These are phyloP conservation scores for Leptopilina drosophilae DNA, from an alignment of 2,888 invertebrate species.

Conservation along the genomic window DNA sequence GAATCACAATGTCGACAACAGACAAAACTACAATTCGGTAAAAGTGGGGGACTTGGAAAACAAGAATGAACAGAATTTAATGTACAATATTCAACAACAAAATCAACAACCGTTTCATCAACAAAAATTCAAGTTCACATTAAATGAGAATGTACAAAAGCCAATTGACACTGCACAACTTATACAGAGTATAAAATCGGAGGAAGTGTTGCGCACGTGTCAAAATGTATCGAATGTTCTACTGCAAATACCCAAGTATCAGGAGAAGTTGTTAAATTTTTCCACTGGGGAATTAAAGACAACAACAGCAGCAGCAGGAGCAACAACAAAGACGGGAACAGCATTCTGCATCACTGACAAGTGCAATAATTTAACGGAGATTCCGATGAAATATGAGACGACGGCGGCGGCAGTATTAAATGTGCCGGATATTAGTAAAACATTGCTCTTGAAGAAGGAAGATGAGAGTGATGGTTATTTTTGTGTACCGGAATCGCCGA, in stretches of 20 bases:
- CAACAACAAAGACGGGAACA: conserved; percentile 34
- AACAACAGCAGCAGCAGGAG: too few species aligned
- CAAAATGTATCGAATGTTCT: conserved; percentile 74
- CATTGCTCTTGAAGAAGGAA: conserved; percentile 67
- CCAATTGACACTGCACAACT: conserved; percentile 65
- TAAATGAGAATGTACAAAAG: conserved; percentile 65
- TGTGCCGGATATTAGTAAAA: conserved; percentile 74
- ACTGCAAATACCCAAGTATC: conserved; percentile 73
- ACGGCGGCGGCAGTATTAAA: conserved; percentile 71
- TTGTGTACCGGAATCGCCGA: conserved; percentile 66
- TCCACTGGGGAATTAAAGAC: conserved; percentile 65
- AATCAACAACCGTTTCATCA: conserved; percentile 62
- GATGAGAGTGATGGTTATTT: conserved; percentile 58
- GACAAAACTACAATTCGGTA: conserved; percentile 12
- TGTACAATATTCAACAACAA: conserved; percentile 50
- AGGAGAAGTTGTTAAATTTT: conserved; percentile 72
- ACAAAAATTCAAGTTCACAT: conserved; percentile 66
- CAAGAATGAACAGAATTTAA: conserved; percentile 59
- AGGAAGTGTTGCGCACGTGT: conserved; percentile 72
- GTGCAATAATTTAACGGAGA: conserved; percentile 72
- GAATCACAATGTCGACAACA: too few species aligned
- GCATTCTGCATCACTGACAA: conserved; percentile 70
- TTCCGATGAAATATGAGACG: conserved; percentile 68
- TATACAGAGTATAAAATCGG: conserved; percentile 72
- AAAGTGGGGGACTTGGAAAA: conserved; percentile 55